Evolutionary conservation across 2,888 invertebrate genomes (phyloP).

Genomic region (Pandemis heparana): DNA sequence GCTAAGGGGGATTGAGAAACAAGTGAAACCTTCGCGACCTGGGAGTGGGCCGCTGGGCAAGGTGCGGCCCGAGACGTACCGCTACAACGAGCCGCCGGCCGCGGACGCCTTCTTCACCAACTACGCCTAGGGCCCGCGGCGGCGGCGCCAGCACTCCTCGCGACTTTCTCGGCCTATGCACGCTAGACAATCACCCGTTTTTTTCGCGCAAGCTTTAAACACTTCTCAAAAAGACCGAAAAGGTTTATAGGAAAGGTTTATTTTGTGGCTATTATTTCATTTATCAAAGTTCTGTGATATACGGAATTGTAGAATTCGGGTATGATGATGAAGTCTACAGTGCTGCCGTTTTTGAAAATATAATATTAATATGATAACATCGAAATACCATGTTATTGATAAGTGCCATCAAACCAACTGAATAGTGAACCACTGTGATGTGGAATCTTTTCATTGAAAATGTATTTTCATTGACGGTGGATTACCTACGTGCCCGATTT

Average conservation of each 20-base stretch:
- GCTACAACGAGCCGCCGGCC: conserved; percentile 59
- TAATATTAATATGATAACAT: too few species aligned
- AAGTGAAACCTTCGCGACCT: conserved; percentile 48
- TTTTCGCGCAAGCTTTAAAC: not conserved
- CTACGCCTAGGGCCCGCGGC: conserved; percentile 55
- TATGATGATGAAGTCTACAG: too few species aligned
- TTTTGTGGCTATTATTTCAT: not conserved
- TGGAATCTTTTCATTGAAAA: too few species aligned
- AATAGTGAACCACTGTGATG: too few species aligned
- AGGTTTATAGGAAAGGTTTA: not conserved
- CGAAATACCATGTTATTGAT: too few species aligned
- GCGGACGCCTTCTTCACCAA: conserved; percentile 65
- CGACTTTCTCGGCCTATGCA: not conserved
- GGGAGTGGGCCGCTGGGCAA: conserved; percentile 53
- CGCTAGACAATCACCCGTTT: conserved; percentile 1
- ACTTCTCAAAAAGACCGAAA: not conserved
- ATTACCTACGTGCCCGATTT: too few species aligned
- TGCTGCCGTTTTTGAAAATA: too few species aligned
- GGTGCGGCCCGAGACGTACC: conserved; percentile 60
- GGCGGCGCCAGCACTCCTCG: not conserved
- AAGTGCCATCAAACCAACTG: too few species aligned
- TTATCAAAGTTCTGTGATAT: not conserved
- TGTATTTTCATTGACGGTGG: too few species aligned
- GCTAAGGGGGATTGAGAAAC: conserved; percentile 51
- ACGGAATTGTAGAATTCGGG: too few species aligned